Percentiles rank a stretch among this genome's conserved stretches.
These are phyloP conservation scores for Platichthys flesus DNA, from an alignment of 2,113 vertebrate genomes.

Conservation along the genomic window DNA sequence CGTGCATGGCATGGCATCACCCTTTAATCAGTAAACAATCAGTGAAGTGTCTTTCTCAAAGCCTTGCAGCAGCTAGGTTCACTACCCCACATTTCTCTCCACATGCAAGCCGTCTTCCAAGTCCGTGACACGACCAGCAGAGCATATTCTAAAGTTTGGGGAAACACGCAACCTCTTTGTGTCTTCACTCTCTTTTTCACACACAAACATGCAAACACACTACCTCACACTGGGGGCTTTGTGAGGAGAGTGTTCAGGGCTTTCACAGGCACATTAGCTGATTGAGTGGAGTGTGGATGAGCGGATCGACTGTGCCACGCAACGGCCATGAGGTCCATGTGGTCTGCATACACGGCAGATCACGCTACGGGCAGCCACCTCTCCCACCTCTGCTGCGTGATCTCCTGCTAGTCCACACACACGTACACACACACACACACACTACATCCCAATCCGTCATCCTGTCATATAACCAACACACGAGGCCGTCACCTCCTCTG, in stretches of 20 bases:
- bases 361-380: slow-evolving; percentile 61
- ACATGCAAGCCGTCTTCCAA: neutral
- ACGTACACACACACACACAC: slow-evolving; percentile 11
- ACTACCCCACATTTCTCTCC: slow-evolving; percentile 12
- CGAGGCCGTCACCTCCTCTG: slow-evolving; percentile 51
- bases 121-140: slow-evolving; percentile 9
- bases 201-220: slow-evolving; percentile 19
- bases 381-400: slow-evolving; percentile 64
- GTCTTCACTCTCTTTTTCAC: neutral
- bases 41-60: slow-evolving; percentile 31
- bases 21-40: slow-evolving; percentile 32
- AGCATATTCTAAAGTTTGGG: neutral
- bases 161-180: neutral
- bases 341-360: slow-evolving; percentile 57
- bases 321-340: slow-evolving; percentile 71
- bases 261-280: slow-evolving; percentile 70
- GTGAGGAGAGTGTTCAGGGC: slow-evolving; percentile 20
- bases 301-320: slow-evolving; percentile 64
- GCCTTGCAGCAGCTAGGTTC: slow-evolving; percentile 16
- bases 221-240: slow-evolving; percentile 17
- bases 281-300: slow-evolving; percentile 54
- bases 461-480: slow-evolving; percentile 53
- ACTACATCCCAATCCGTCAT: slow-evolving; percentile 41
- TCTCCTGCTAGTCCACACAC: slow-evolving; percentile 30
- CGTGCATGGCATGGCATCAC: neutral